Conservation (phyloP, 2,888 invertebrate species). For the Pimpla rufipes region DNA sequence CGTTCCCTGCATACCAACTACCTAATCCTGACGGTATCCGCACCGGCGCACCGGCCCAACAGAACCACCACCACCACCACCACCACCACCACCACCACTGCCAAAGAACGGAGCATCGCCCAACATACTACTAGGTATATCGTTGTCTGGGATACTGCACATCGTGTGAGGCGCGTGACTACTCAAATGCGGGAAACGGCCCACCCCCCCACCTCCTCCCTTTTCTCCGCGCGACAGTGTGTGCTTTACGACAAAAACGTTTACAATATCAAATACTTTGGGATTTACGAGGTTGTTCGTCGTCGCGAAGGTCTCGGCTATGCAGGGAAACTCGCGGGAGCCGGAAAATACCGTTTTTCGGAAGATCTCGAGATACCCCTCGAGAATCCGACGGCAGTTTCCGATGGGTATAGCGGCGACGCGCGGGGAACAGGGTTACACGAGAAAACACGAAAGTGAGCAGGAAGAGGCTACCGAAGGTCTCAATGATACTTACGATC, state of each 20-base stretch:
- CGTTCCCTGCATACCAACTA: slow-evolving; percentile 82
- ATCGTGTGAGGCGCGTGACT: slow-evolving; percentile 72
- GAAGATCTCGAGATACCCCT: slow-evolving; percentile 13
- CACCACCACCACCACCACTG: slow-evolving; percentile 10
- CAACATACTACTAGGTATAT: slow-evolving; percentile 41
- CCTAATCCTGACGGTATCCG: slow-evolving; percentile 79
- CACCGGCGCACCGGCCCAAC: slow-evolving; percentile 73
- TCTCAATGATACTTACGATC: slow-evolving; percentile 92
- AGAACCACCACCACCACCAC: slow-evolving; percentile 26
- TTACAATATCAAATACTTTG: slow-evolving; percentile 77
- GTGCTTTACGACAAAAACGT: slow-evolving; percentile 78
- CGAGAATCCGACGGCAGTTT: not conserved
- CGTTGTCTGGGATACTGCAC: slow-evolving; percentile 31
- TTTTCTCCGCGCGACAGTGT: slow-evolving; percentile 43
- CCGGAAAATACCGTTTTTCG: not conserved
- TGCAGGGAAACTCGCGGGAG: not conserved
- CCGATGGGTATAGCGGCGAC: not conserved
- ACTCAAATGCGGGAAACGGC: slow-evolving; percentile 76
- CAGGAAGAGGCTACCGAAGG: not conserved
- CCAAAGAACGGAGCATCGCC: slow-evolving; percentile 41
- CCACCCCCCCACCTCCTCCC: slow-evolving; percentile 65
- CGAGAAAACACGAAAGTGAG: not conserved
- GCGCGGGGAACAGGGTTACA: not conserved
- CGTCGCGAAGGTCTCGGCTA: slow-evolving; percentile 50
- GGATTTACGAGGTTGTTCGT: slow-evolving; percentile 71